Base-by-base conservation (phyloP, 1,140 invertebrate species). In the Cecropterus lyciades region DNA sequence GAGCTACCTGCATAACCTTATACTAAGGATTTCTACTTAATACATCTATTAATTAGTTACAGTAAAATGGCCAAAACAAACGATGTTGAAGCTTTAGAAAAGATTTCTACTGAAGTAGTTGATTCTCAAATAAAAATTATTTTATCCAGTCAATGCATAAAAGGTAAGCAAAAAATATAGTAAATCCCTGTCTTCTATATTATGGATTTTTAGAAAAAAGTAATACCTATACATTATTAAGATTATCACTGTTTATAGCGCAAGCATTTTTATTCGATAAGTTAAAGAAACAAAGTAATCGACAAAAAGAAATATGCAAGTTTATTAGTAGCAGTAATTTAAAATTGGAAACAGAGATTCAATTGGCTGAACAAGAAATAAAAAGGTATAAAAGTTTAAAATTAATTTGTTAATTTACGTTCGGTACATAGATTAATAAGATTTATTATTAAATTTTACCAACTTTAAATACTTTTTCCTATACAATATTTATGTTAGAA, bases 51-150 rank as follows among this genome's bases (percentile, higher is more conserved):
- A 51, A 63, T 24, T 40, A 10, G 30, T 17, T 9, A 30, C 27
- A 60, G 60, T 16, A 78, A 71, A 53, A 86, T 85, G 82, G 69
- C 69, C 1, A 81, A 85, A 62, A 40, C 69, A 37, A 80, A 72
- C 33, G 76, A 86, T 45, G 69, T 85, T 5, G 67, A 82, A 74
- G 73, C 79, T 13, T 73, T 89, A 52, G 72, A 77, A 64, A 83
- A 75, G 40, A 85, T 89, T 56, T 79, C 74, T 40, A 73, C 57
- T 7, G 83, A 81, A 82, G 77, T 89, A 27, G 75, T 75, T 48
- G 81, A 87, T 62, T 83, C 77, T 4, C 72, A 85, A 73, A 59
- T 83, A 42, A 84, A 85, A 73, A 77, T 87, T 48, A 77, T 80
- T 53, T 57, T 87, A 17, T 77, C 83, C 20, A 87, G 51, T 52